Base-by-base conservation (phyloP, 2,113 vertebrate genomes). In the Platysteira castanea region DNA sequence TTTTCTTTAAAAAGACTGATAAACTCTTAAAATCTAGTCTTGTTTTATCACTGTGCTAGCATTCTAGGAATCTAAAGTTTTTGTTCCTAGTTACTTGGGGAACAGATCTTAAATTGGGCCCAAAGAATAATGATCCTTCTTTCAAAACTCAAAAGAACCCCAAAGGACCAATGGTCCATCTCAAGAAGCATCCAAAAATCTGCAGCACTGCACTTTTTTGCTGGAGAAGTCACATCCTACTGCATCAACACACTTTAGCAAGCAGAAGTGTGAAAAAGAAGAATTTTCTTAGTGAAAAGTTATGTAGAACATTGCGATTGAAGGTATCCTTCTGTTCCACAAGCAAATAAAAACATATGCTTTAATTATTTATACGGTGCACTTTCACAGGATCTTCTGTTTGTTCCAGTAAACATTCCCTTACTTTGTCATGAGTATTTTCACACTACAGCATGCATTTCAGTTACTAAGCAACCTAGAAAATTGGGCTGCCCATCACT, bases 391-490 rank as follows among this genome's bases (percentile, higher is more conserved):
- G 4, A 44, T 84, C 65, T 42, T 83, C 69, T 49, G 42, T 82
- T 81, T 69, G 74, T 56, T 54, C 81, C 85, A 79, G 74, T 39
- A 87, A 96, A 92, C 41, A 74, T 27, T 52, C 73, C 44, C 44
- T 75, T 35, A 63, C 73, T 92, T 77, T 77, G 57, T 63, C 39
- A 15, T 71, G 69, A 92, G 50, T 44, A 49, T 95, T 96, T 87
- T 76, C 77, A 93, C 70, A 71, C 50, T 59, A 54, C 27, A 54
- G 42, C 69, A 50, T 3, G 71, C 80, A 77, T 50, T 90, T 74
- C 68, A 46, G 96, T 96, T 90, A 88, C 95, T 61, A 96, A 92
- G 95, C 89, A 97, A 97, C 95, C 74, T 50, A 71, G 92, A 93
- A 95, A 92, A 89, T 41, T 47, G 74, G 85, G 77, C 74, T 70